Evolutionary conservation across 2,797 vertebrate genomes (phyloP), one percentile per base, ranked within the genome.

Genomic region (Falco biarmicus): DNA sequence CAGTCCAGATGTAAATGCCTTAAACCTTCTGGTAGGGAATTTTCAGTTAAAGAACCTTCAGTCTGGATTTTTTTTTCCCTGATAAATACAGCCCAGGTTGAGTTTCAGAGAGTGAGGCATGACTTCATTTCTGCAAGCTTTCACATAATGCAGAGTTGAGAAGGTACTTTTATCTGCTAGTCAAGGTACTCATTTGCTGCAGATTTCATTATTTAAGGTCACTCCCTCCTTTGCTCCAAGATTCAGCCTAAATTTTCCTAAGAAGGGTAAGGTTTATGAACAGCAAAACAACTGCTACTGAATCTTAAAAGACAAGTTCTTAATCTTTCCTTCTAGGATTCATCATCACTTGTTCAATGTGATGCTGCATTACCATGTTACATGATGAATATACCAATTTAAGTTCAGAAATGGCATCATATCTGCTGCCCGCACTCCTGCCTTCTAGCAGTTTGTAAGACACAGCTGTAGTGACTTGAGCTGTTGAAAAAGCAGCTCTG

Each of bases 281-380:
- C 16, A 59, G 66, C 77, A 82, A 4, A 79, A 21, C 17, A 39
- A 17, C 20, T 1, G 6, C 45, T 34, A 0, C 47, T 12, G 9
- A 24, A 18, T 1, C 24, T 13, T 6, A 18, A 9, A 47, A 59
- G 29, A 12, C 5, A 15, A 32, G 37, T 47, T 39, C 37, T 50
- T 13, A 6, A 6, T 4, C 7, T 2, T 15, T 17, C 16, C 47
- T 43, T 13, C 28, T 0, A 18, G 57, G 48, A 5, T 20, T 28
- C 2, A 0, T 13, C 64, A 8, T 15, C 68, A 1, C 8, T 32
- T 20, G 21, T 1, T 29, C 12, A 4, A 0, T 0, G 45, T 0
- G 37, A 13, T 3, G 31, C 45, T 26, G 54, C 18, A 3, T 1
- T 4, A 10, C 41, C 0, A 2, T 8, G 28, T 3, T 26, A 1